Conservation (phyloP, 2,888 invertebrate genomes). For the Ethmia dodecea region DNA sequence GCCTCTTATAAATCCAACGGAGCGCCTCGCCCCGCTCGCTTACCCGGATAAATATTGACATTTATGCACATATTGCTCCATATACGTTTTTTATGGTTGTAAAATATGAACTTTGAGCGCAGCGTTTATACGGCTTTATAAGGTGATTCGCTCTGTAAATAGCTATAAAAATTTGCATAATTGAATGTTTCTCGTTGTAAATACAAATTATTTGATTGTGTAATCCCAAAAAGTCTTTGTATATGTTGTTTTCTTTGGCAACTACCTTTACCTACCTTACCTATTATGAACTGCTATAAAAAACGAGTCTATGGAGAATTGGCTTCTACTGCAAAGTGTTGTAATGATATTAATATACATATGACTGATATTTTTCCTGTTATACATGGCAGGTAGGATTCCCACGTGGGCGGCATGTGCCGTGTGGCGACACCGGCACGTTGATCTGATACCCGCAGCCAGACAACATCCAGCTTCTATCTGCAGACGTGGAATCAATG, state of each 20-base stretch:
- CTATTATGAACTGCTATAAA: too few species aligned
- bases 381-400: too few species aligned
- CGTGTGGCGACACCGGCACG: constrained; percentile 54
- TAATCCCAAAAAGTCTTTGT: constrained; percentile 48
- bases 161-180: constrained; percentile 71
- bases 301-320: too few species aligned
- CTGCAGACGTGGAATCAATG: constrained; percentile 65
- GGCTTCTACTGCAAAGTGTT: too few species aligned
- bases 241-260: constrained; percentile 48
- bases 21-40: constrained; percentile 33
- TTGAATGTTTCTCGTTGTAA: constrained; percentile 61
- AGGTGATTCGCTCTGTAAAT: constrained; percentile 56
- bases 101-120: constrained; percentile 69
- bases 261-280: too few species aligned
- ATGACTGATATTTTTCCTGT: too few species aligned
- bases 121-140: constrained; percentile 51
- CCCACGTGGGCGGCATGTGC: constrained; percentile 54
- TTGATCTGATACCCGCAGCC: constrained; percentile 63
- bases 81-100: constrained; percentile 73
- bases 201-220: constrained; percentile 58
- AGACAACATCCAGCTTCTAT: constrained; percentile 67
- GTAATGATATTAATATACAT: too few species aligned
- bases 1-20: constrained; percentile 53
- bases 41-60: constrained; percentile 64
- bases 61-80: constrained; percentile 77